Evolutionary conservation across 1,140 invertebrate species (phyloP), one percentile per base, ranked within the genome.

Genomic region (Subanguina moxae): DNA sequence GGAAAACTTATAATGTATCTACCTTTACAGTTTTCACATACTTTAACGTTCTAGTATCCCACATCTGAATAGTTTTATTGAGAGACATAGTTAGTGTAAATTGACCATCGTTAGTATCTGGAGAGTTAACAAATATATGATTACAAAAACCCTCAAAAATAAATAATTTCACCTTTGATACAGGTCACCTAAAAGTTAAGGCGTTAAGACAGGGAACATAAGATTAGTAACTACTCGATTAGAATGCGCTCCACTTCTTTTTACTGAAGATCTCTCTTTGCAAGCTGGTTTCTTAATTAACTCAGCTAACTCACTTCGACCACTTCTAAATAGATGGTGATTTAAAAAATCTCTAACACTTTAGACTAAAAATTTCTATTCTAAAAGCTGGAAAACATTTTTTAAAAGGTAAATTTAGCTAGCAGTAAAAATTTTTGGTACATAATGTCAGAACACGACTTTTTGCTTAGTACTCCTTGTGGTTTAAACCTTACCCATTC

Each of bases 311-410:
- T 52, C 48, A 25, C 48, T 52, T 52, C 48, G 48, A 52, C 48
- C 48, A 15, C 48, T 52, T 52, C 48, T 52, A 45, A 45, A 45
- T n/a, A n/a, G n/a, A n/a, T n/a, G n/a, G n/a, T n/a, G n/a, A n/a
- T n/a, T n/a, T n/a, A n/a, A n/a, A n/a, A n/a, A n/a, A n/a, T n/a
- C n/a, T n/a, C n/a, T n/a, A n/a, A n/a, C n/a, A n/a, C n/a, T n/a
- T n/a, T n/a, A n/a, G n/a, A n/a, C n/a, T n/a, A n/a, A n/a, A n/a
- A n/a, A n/a, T n/a, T n/a, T n/a, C n/a, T n/a, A n/a, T n/a, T n/a
- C n/a, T n/a, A n/a, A n/a, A n/a, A n/a, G n/a, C n/a, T n/a, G n/a
- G n/a, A n/a, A n/a, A n/a, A n/a, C n/a, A n/a, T n/a, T n/a, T n/a
- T n/a, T n/a, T n/a, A n/a, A n/a, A n/a, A n/a, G n/a, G n/a, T n/a